Conservation (phyloP, 2,113 vertebrate species). For the Blennius ocellaris region DNA sequence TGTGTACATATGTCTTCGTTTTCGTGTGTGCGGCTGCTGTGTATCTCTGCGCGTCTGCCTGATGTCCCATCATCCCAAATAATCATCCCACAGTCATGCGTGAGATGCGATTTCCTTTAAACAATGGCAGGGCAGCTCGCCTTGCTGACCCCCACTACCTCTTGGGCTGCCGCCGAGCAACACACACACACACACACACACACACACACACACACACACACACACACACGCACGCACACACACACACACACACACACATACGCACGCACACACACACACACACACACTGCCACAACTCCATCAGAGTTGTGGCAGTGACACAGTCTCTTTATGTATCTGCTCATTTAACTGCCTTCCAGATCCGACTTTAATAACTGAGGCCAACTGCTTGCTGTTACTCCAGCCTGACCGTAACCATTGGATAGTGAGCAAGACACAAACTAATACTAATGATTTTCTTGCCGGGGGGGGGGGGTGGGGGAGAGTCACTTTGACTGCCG, state of each 20-base stretch:
- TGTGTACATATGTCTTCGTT: constrained; percentile 14
- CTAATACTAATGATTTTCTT: constrained; percentile 56
- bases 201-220: constrained; percentile 8
- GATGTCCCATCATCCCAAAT: constrained; percentile 72
- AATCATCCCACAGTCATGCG: constrained; percentile 72
- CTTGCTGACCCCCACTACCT: constrained; percentile 63
- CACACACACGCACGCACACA: constrained; percentile 20
- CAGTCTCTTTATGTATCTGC: constrained; percentile 57
- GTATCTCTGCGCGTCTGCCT: constrained; percentile 43
- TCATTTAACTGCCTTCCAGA: constrained; percentile 57
- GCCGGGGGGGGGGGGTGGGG: constrained; percentile 36
- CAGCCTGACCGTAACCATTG: constrained; percentile 33
- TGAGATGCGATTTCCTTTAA: constrained; percentile 76
- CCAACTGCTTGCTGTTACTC: constrained; percentile 43
- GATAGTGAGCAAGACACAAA: constrained; percentile 35
- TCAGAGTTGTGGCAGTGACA: constrained; percentile 40
- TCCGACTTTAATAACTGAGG: constrained; percentile 60
- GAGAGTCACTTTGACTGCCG: constrained; percentile 28
- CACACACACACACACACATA: constrained; percentile 27
- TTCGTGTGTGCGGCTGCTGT: constrained; percentile 18
- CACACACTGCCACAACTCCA: constrained; percentile 40
- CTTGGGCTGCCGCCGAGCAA: constrained; percentile 47
- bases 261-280: too few relatives aligned
- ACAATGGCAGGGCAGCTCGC: constrained; percentile 70
- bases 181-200: too few relatives aligned